Conservation (phyloP, 2,888 invertebrate species). For the Iselma pallidipennis region DNA sequence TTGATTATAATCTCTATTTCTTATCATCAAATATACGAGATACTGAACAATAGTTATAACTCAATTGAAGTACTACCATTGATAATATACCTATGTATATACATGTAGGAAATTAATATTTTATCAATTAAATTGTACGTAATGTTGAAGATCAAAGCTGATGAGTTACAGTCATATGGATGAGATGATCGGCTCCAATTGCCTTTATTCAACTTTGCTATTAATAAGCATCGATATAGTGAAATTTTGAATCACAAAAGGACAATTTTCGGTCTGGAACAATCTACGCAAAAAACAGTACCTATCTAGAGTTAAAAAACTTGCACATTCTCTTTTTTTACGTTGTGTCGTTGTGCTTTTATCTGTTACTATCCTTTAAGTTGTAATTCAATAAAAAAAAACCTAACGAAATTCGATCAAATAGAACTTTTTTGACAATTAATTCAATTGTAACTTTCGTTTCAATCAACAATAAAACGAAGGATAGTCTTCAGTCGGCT, state of each 20-base stretch:
- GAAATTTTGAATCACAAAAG: constrained; percentile 13
- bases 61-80: not conserved
- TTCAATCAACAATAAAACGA: not conserved
- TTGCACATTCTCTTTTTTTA: not conserved
- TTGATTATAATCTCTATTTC: not conserved
- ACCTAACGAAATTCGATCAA: constrained; percentile 3
- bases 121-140: constrained; percentile 11
- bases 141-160: constrained; percentile 19
- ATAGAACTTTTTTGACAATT: not conserved
- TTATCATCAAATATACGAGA: not conserved
- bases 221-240: constrained; percentile 12
- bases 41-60: not conserved
- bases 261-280: not conserved
- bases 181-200: constrained; percentile 10
- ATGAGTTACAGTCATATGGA: constrained; percentile 17
- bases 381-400: not conserved
- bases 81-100: not conserved
- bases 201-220: constrained; percentile 10
- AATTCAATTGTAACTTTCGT: constrained; percentile 4
- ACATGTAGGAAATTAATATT: constrained; percentile 4
- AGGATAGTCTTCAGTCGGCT: too few species aligned
- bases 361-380: not conserved
- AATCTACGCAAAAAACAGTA: too few species aligned
- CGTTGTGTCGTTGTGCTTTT: not conserved
- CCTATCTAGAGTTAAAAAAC: too few species aligned